Evolutionary conservation across 2,113 vertebrate genomes (phyloP).

Genomic region (Caranx melampygus): DNA sequence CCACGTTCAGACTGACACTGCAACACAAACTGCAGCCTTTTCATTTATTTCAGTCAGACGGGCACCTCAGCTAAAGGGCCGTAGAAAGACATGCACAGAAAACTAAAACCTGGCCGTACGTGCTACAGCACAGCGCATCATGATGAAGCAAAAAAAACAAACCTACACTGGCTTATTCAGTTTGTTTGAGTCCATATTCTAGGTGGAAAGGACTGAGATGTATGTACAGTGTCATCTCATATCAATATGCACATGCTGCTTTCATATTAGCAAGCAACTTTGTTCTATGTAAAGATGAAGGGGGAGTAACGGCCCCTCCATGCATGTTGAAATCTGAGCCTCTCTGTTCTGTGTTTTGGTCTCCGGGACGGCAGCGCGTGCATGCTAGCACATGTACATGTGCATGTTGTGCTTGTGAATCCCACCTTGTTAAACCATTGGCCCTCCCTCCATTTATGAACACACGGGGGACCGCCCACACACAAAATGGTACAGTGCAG

Average conservation of each 20-base stretch:
- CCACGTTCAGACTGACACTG: background rate
- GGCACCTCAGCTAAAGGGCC: background rate
- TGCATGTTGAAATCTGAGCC: no score
- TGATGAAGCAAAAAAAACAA: background rate
- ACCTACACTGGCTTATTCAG: background rate
- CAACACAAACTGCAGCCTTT: slow-evolving; percentile 8
- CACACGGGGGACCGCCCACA: no score
- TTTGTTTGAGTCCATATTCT: background rate
- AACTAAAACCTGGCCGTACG: background rate
- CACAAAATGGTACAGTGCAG: no score
- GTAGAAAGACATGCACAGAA: background rate
- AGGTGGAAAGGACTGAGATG: background rate
- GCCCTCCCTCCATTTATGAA: no score
- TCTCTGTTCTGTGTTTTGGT: no score
- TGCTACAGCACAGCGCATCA: background rate
- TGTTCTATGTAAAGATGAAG: no score
- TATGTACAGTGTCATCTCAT: background rate
- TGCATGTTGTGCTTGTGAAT: no score
- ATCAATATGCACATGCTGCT: background rate
- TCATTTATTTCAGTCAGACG: slow-evolving; percentile 9
- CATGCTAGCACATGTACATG: no score
- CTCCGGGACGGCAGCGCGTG: no score
- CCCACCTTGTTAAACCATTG: no score
- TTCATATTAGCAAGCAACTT: no score
- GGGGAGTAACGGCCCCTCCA: no score